These are phyloP conservation scores for Epistrophe grossulariae DNA, from an alignment of 2,888 invertebrate genomes.

Conservation along the genomic window DNA sequence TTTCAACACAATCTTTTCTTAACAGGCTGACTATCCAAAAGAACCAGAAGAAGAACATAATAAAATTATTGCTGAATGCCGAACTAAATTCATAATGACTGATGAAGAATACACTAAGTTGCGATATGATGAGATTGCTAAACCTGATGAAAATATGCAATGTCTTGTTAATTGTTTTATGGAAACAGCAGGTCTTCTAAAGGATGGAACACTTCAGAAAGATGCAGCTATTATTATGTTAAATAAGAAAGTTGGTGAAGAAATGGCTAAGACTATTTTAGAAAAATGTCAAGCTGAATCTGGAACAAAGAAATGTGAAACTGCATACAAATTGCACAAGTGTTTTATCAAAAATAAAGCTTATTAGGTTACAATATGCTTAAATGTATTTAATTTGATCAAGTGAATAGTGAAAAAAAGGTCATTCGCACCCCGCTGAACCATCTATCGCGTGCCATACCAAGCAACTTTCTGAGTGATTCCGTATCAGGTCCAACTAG, in stretches of 20 bases:
- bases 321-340: constrained; percentile 7
- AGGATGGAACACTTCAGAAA: not conserved
- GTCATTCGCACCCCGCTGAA: too few species aligned
- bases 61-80: constrained; percentile 3
- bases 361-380: not conserved
- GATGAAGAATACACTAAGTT: constrained; percentile 11
- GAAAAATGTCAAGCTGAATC: not conserved
- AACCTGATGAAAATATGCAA: not conserved
- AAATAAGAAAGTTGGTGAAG: not conserved
- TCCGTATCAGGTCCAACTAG: too few species aligned
- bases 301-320: not conserved
- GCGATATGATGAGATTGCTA: not conserved
- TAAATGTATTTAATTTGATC: not conserved
- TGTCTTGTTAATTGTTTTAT: not conserved
- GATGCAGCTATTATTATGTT: not conserved
- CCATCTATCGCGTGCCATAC: too few species aligned
- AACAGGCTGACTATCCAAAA: constrained; percentile 18
- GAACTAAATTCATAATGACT: not conserved
- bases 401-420: too few species aligned
- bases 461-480: too few species aligned
- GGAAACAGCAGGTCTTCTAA: not conserved
- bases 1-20: not conserved
- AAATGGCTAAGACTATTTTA: not conserved
- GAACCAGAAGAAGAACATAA: not conserved
- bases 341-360: not conserved